Evolutionary conservation across 64 coral and sea anemone species (phyloP), one percentile per base, ranked within the genome.

Genomic region (Pocillopora damicornis): DNA sequence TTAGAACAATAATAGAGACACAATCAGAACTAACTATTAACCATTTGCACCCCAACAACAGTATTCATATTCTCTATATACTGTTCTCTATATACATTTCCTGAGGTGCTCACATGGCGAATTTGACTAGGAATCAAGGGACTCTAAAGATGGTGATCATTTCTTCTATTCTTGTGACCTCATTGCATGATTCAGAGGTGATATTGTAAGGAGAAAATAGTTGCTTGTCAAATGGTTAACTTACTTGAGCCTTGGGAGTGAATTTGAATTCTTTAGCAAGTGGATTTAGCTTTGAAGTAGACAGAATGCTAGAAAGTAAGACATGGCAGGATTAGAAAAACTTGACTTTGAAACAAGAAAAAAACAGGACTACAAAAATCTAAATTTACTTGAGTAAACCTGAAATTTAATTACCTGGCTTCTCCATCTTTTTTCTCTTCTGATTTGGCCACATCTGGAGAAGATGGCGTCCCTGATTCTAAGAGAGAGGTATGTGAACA

Each of bases 211-310:
- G 63, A 66, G 63, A 66, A 66, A 66, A 15, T 66, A 66, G 42
- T 4, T 51, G 0, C 42, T 51, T 51, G 7, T 51, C 42, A 51
- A 51, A 51, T 2, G 42, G 42, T 25, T 83, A 2, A 83, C 80
- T 22, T 65, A 84, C 81, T 65, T 83, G 80, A 22, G 80, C 2
- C 36, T 72, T 84, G 0, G 81, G 81, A 72, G 81, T 71, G 34
- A 56, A 72, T 30, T 84, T 84, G 37, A 84, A 84, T 84, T 84
- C 81, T 36, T 84, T 84, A 36, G 81, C 81, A 16, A 15, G 0
- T 23, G 81, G 81, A 84, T 84, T 84, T 13, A 84, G 35, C 57
- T 84, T 84, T 20, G 81, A 84, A 26, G 45, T 84, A 23, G 17
- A 10, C 5, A 84, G 71, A 84, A 84, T 84, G 37, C 81, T 84